Evolutionary conservation across 2,888 invertebrate genomes (phyloP).

Genomic region (Pristionchus exspectatus): DNA sequence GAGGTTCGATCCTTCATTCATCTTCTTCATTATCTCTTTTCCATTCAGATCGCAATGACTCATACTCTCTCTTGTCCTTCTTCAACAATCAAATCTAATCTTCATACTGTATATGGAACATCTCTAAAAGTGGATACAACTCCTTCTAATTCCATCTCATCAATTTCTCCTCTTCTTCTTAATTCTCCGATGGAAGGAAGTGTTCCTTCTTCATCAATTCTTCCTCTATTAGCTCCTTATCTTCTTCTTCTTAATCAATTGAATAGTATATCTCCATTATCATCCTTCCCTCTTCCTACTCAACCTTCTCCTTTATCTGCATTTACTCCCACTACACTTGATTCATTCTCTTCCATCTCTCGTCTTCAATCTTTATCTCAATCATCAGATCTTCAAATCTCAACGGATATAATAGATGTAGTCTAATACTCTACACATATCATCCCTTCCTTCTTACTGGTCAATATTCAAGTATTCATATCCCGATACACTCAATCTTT

Average conservation of each 20-base stretch:
- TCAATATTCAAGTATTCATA: neutral
- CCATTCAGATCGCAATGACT: conserved; percentile 17
- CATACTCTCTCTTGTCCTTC: conserved; percentile 32
- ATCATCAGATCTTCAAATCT: no score
- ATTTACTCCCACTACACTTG: no score
- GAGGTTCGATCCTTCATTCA: neutral
- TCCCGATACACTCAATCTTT: neutral
- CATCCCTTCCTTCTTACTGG: neutral
- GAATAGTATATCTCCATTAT: neutral
- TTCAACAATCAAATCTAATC: conserved; percentile 36
- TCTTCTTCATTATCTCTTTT: neutral
- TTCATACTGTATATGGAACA: conserved; percentile 31
- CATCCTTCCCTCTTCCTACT: conserved; percentile 18
- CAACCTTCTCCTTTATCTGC: neutral
- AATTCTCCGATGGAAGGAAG: conserved; percentile 38
- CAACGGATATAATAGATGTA: no score
- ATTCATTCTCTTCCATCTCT: neutral
- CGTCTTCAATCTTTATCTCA: conserved; percentile 22
- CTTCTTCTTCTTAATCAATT: neutral
- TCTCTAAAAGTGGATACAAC: conserved; percentile 13
- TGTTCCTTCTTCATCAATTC: neutral
- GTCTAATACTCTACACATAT: neutral
- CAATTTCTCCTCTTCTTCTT: neutral
- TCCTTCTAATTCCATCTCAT: neutral
- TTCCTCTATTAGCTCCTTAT: conserved; percentile 19